Evolutionary conservation across 1,140 invertebrate species (phyloP), one percentile per base, ranked within the genome.

Genomic region (Meteorus sp.): DNA sequence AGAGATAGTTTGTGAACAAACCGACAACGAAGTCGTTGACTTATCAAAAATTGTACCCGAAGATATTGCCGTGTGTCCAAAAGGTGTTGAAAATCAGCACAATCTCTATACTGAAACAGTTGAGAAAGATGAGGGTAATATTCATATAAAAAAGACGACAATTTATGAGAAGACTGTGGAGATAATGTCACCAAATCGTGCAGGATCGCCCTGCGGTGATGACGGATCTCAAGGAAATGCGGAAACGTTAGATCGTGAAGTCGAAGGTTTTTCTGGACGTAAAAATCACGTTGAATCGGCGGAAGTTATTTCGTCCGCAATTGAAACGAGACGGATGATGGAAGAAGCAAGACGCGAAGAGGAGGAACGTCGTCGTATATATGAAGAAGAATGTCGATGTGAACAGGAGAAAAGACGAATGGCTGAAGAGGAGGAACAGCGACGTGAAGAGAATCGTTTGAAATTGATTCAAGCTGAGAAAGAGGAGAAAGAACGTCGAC

Each of bases 131-230:
- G 70, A 75, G 0, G 73, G 70, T 19, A 73, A 74, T 17, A 62
- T 77, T 53, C 78, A 75, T 48, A 75, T 77, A 1, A 79, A 78
- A 41, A 73, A 70, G 56, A 79, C 72, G 13, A 77, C 72, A 3
- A 75, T 73, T 3, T 77, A 77, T 39, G 78, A 80, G 51, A 80
- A 79, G 19, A 79, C 77, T 0, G 67, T 80, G 0, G 72, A 69
- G 47, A 50, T 64, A 9, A 59, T 76, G 0, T 70, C 70, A 0
- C 74, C 75, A 0, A 69, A 71, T 15, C 61, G 61, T 20, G 70
- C 63, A 0, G 48, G 51, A 20, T 48, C 65, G 2, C 56, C 66
- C 9, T 62, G 67, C 13, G 9, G 19, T 5, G 56, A 57, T 51
- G 8, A 45, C 53, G 35, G 61, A 47, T 59, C n/a, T n/a, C n/a